These are phyloP conservation scores for Batillaria attramentaria DNA, from an alignment of 1,140 invertebrate genomes.

Conservation along the genomic window DNA sequence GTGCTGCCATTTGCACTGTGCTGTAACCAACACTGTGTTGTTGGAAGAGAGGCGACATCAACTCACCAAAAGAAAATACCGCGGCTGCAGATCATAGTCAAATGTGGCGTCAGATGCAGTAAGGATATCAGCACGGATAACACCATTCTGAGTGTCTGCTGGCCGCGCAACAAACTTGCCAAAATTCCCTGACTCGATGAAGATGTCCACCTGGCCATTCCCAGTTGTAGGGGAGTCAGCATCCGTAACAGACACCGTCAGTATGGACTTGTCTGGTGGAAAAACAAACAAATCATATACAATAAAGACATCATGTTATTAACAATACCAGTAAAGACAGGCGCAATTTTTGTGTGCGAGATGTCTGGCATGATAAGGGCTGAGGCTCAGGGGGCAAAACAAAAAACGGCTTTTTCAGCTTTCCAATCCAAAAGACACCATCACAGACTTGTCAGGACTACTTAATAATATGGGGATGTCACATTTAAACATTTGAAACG, in stretches of 20 bases:
- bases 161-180: conserved; percentile 94
- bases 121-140: conserved; percentile 80
- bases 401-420: too few species aligned
- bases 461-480: too few species aligned
- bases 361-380: not conserved
- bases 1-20: too few species aligned
- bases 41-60: too few species aligned
- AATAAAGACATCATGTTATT: too few species aligned
- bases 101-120: conserved; percentile 88
- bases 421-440: too few species aligned
- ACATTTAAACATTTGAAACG: too few species aligned
- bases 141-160: conserved; percentile 70
- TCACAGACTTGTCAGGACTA: too few species aligned
- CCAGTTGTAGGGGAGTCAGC: conserved; percentile 50
- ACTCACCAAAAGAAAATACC: conserved; percentile 82
- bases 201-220: conserved; percentile 82
- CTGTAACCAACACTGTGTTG: not conserved
- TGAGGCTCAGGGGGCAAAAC: not conserved
- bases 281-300: not conserved
- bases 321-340: not conserved
- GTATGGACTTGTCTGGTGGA: conserved; percentile 39
- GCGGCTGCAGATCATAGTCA: conserved; percentile 78
- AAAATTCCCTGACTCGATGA: conserved; percentile 87
- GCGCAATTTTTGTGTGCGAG: not conserved
- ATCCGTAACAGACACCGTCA: conserved; percentile 55